These are phyloP conservation scores for Glaucidium brasilianum DNA, from an alignment of 2,113 vertebrate genomes.

Conservation along the genomic window DNA sequence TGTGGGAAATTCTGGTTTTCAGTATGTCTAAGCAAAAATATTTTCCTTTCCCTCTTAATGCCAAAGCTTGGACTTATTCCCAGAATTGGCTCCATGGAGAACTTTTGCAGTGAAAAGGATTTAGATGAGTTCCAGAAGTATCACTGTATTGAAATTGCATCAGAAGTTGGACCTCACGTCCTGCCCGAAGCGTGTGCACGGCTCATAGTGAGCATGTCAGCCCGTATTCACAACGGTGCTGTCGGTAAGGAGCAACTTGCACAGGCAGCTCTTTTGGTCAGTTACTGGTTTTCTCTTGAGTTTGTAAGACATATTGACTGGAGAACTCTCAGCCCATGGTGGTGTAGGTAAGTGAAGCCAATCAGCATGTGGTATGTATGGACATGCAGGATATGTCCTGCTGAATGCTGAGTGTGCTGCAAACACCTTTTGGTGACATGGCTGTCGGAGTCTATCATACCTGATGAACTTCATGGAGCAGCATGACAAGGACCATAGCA, in stretches of 20 bases:
- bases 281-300: not conserved
- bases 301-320: not conserved
- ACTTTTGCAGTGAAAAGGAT: constrained; percentile 76
- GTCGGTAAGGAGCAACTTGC: constrained; percentile 70
- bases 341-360: not conserved
- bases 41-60: constrained; percentile 43
- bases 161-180: constrained; percentile 44
- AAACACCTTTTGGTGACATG: not conserved
- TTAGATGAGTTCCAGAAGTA: constrained; percentile 76
- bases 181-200: constrained; percentile 70
- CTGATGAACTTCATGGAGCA: not conserved
- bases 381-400: fast-evolving
- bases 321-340: not conserved
- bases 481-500: not conserved
- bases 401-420: not conserved
- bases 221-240: constrained; percentile 79
- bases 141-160: constrained; percentile 76
- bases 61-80: constrained; percentile 85
- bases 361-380: not conserved
- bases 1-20: constrained; percentile 23
- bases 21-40: not conserved
- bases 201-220: constrained; percentile 80
- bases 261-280: not conserved
- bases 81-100: constrained; percentile 71
- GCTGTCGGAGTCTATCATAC: not conserved